Conservation (phyloP, 2,797 vertebrate species). For the Hafferia zeledoni region DNA sequence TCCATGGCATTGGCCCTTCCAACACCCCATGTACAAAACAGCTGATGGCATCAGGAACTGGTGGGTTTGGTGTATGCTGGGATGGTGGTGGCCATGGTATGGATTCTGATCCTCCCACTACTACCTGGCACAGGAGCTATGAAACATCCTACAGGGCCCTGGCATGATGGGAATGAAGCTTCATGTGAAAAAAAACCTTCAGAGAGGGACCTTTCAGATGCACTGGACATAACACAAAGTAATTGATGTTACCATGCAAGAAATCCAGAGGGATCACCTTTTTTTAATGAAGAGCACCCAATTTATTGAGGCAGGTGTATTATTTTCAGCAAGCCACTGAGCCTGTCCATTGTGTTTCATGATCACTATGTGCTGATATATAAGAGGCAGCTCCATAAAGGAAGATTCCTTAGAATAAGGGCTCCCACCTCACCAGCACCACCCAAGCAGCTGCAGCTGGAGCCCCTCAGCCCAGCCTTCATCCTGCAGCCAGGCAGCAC, state of each 20-base stretch:
- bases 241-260: background rate
- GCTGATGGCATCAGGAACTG: fast-evolving
- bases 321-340: background rate
- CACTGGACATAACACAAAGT: background rate
- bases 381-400: background rate
- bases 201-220: background rate
- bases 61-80: background rate
- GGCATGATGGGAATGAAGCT: background rate
- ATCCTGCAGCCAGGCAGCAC: background rate
- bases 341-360: background rate
- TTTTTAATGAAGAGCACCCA: background rate
- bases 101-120: background rate
- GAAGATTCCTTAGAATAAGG: background rate
- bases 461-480: background rate
- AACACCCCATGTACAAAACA: background rate
- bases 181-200: background rate
- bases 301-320: background rate
- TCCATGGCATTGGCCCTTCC: background rate
- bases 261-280: background rate
- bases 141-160: background rate
- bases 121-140: background rate
- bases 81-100: fast-evolving
- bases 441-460: background rate
- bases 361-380: background rate
- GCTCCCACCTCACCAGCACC: background rate